Base-by-base conservation (phyloP, 2,888 invertebrate species). In the Trilocha varians region DNA sequence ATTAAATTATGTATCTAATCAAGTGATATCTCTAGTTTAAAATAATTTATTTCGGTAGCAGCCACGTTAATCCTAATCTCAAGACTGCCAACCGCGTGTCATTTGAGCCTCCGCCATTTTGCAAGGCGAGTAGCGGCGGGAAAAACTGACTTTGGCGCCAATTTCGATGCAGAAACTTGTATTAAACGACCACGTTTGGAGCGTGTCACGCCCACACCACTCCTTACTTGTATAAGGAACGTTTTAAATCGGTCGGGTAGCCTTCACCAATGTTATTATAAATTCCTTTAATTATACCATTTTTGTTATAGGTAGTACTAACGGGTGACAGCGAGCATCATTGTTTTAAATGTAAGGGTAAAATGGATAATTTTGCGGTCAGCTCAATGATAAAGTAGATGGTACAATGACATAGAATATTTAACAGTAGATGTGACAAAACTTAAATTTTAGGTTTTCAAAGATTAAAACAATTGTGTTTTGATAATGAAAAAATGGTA, bases 91-190 rank as follows among this genome's bases (percentile, higher is more conserved):
- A 60, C 66, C 62, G 71, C 78, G 70, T 83, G 84, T 82, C 83
- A 84, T 73, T 78, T 66, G 82, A 82, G 70, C 67, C 74, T 63
- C 70, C 71, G 79, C 80, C 82, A 80, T 80, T 72, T 78, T 80
- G 82, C 82, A 83, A 84, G 79, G 82, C 82, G 74, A 82, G 75
- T 82, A 68, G 77, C 68, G 70, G 75, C 80, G 78, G 77, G 80
- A 77, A 78, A 25, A 82, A 80, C 80, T 75, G 70, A 80, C 80
- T 82, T 82, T 76, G 80, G 82, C 82, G 83, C 82, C 78, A 78
- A 82, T 82, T 82, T 82, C 70, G 71, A 74, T 66, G 69, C 69
- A 65, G 50, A 66, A 50, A 59, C 57, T 63, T 63, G 68, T 65
- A 58, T 61, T 55, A 74, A 45, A 52, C 68, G 62, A 60, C 70